Evolutionary conservation across 2,113 vertebrate genomes (phyloP).

Genomic region (Brienomyrus longianalis): DNA sequence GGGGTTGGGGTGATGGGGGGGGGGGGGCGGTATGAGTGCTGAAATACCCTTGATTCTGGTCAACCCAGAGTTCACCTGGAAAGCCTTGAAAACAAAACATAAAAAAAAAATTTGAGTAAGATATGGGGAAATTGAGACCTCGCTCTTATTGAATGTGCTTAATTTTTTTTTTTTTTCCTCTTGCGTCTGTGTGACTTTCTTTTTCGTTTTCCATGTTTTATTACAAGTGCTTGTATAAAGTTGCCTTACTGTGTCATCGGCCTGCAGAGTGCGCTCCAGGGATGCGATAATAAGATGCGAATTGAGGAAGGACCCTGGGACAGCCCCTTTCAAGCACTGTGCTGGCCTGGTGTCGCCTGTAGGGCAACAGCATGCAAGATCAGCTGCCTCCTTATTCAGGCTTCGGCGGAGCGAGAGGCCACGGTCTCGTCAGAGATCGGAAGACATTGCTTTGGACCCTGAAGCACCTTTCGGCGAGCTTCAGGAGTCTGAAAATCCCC

Average conservation of each 20-base stretch:
- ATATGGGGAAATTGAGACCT: slow-evolving; percentile 56
- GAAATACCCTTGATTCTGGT: slow-evolving; percentile 63
- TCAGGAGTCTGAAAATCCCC: background rate
- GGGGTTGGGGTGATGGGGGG: background rate
- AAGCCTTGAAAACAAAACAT: slow-evolving; percentile 77
- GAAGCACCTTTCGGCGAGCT: background rate
- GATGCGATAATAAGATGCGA: slow-evolving; percentile 34
- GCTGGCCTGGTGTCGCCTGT: background rate
- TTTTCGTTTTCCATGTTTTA: slow-evolving; percentile 55
- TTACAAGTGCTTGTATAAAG: slow-evolving; percentile 78
- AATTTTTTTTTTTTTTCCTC: slow-evolving; percentile 47
- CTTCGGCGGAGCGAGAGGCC: background rate
- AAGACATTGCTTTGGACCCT: background rate
- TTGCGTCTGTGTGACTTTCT: slow-evolving; percentile 65
- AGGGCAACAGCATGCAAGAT: background rate
- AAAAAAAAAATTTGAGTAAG: slow-evolving; percentile 52
- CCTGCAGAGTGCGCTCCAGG: slow-evolving; percentile 84
- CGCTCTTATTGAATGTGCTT: slow-evolving; percentile 80
- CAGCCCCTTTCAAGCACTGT: slow-evolving; percentile 46
- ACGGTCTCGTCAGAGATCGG: background rate
- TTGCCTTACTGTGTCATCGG: slow-evolving; percentile 86
- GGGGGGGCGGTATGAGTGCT: slow-evolving; percentile 39
- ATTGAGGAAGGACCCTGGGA: slow-evolving; percentile 55
- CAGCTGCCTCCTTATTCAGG: background rate
- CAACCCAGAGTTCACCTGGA: slow-evolving; percentile 75